phyloP scores from a whole-genome alignment of 1,140 invertebrate genomes.

The Rhynchophorus ferrugineus region DNA sequence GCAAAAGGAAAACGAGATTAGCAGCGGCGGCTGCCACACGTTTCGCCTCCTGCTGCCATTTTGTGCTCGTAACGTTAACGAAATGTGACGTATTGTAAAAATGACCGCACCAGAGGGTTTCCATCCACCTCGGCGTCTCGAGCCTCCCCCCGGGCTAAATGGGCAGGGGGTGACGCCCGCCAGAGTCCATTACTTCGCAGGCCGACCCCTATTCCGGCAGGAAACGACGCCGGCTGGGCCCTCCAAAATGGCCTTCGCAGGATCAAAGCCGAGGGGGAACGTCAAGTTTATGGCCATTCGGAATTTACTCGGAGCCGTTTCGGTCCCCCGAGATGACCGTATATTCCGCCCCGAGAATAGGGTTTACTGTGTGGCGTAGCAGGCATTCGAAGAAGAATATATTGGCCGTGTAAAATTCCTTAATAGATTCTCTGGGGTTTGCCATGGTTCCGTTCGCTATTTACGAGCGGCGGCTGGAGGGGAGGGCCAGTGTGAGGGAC shows the following conservation, averaged over 20 bases:
- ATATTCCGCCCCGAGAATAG: conserved; percentile 14
- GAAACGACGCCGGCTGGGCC: conserved; percentile 7
- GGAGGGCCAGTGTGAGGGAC: too few relatives aligned
- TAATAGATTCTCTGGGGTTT: conserved; percentile 15
- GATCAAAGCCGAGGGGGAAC: conserved; percentile 11
- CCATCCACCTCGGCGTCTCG: too few relatives aligned
- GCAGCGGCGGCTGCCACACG: too few relatives aligned
- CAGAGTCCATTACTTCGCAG: conserved; percentile 15
- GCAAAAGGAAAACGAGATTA: too few relatives aligned
- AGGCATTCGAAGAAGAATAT: conserved; percentile 14
- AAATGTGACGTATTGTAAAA: too few relatives aligned
- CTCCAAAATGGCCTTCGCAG: conserved; percentile 19
- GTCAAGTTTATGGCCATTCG: conserved; percentile 20
- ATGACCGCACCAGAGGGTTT: too few relatives aligned
- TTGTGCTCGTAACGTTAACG: too few relatives aligned
- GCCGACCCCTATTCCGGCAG: conserved; percentile 13
- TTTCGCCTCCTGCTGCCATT: too few relatives aligned
- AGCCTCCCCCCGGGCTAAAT: too few relatives aligned
- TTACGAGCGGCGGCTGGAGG: too few relatives aligned
- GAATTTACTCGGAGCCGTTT: conserved; percentile 18
- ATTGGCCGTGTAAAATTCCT: conserved; percentile 20
- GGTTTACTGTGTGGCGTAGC: conserved; percentile 13
- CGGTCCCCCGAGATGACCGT: conserved; percentile 18
- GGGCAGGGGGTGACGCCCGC: background rate
- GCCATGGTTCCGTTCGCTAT: conserved; percentile 7